Evolutionary conservation across 2,888 invertebrate species (phyloP), one percentile per base, ranked within the genome.

Genomic region (Ceramica pisi): DNA sequence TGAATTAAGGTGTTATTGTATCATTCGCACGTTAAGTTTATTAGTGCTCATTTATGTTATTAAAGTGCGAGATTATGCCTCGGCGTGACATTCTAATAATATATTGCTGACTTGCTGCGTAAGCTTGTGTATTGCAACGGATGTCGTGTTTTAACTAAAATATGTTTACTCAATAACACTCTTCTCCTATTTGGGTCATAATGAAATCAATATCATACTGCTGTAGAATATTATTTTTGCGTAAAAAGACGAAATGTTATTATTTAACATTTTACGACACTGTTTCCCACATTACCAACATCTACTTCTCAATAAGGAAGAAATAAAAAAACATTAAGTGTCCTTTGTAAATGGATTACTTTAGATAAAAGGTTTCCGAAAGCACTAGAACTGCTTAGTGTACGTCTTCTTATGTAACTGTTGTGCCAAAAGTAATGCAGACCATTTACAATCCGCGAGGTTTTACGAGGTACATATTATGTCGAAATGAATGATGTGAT

Each of bases 361-460:
- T 67, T 26, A 67, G 12, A 72, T 44, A 57, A 72, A 76, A 67
- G 76, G 44, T 76, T 75, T 67, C 38, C 9, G 26, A 71, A 26
- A 6, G 56, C 50, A 9, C 67, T 26, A 14, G 68, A 41, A 6
- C n/a, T 10, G 12, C 35, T 75, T 35, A 26, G 50, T 44, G 68
- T 56, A 67, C 76, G 72, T 76, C 41, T 50, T n/a, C n/a, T 76
- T 26, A 26, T 76, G 72, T 68, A 67, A 59, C 31, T n/a, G 12
- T 14, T 14, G 44, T 35, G 50, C 50, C 68, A 26, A 57, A 67
- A 72, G 56, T 76, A 57, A 66, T 12, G 64, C 71, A 55, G 48
- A 71, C 19, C 38, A 41, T 71, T 74, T 74, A 71, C 53, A 46
- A 53, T 63, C 74, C 23, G 19, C 19, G 41, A 75, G 31, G 48